Base-by-base conservation (phyloP, 2,113 vertebrate species). In the Fregata magnificens region DNA sequence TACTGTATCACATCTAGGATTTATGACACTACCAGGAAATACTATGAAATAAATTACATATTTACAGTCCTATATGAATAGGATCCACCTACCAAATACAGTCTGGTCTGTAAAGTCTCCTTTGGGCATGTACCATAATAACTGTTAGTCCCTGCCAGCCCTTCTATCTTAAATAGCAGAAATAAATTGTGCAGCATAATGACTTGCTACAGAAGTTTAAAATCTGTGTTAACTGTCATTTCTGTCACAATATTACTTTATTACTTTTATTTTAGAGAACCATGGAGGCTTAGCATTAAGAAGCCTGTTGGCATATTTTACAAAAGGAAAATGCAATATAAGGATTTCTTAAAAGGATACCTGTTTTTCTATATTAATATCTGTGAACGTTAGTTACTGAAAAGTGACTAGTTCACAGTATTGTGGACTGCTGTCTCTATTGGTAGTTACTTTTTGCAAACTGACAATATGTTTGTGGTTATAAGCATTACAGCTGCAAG, bases 91-190 rank as follows among this genome's bases (percentile, higher is more conserved):
- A 25, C 9, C 62, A 67, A 71, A 76, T 44, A 45, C 3, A 29
- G 20, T 22, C 28, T 13, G 6, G 8, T 3, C 8, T 73, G 16
- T 45, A 67, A 90, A 82, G 9, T 15, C 22, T 72, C 9, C 26
- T 80, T 62, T 38, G 42, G 22, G 2, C 9, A 28, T 11, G 1
- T 65, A 14, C 28, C 6, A 0, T 52, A 55, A 40, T 3, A 55
- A 18, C 5, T 24, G 2, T 49, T 61, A 76, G 4, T 9, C 5
- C 6, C 4, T 45, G 17, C 1, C 20, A 61, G 9, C 0, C 18
- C 6, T 79, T 63, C 25, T 55, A 4, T 34, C 49, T 70, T 40
- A 56, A 76, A 80, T 0, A 69, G 3, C 12, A 66, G 32, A 53
- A 55, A n/a, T 10, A 77, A 84, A 56, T 10, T 70, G 10, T 72